Base-by-base conservation (phyloP, 2,113 vertebrate species). In the Anhinga rufa region DNA sequence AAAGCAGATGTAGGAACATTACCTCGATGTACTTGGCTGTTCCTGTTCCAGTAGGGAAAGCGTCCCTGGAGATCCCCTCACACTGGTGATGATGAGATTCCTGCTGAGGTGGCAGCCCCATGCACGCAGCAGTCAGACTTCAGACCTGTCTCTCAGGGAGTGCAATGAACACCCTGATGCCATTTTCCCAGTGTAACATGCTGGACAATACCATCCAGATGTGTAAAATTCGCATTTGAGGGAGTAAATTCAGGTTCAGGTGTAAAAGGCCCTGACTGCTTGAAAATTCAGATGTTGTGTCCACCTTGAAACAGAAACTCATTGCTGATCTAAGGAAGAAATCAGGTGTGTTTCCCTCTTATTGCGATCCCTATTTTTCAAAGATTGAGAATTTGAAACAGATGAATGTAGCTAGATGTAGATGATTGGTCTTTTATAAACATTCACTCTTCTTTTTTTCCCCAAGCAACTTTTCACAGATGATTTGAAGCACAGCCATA, bases 21-120 rank as follows among this genome's bases (percentile, higher is more conserved):
- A 44, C 32, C n/a, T 44, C 31, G 40, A 62, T 34, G 32, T n/a
- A n/a, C 19, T 57, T 6, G 6, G 19, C 32, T 66, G 54, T 51
- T 14, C 20, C 13, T 2, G 12, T 86, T 66, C 28, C 32, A 51
- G 12, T 3, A 22, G 12, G 6, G 31, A 16, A 74, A 68, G 28
- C 6, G 6, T 54, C 66, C 18, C 55, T 36, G 44, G 19, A 68
- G 42, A 52, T 12, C 7, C 6, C 8, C 14, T 79, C 36, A 46
- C 14, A 10, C 9, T 15, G 21, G 22, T 1, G 5, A 21, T 38
- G n/a, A 25, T 0, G 2, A 22, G 38, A 38, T 19, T 82, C 18
- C 57, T 74, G 36, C 6, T 38, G 55, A 65, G 29, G 42, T 42
- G 38, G 22, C 21, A 70, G 15, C 9, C 7, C 25, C 8, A 16